Evolutionary conservation across 2,113 vertebrate genomes (phyloP), one percentile per base, ranked within the genome.

Genomic region (Peromyscus maniculatus): DNA sequence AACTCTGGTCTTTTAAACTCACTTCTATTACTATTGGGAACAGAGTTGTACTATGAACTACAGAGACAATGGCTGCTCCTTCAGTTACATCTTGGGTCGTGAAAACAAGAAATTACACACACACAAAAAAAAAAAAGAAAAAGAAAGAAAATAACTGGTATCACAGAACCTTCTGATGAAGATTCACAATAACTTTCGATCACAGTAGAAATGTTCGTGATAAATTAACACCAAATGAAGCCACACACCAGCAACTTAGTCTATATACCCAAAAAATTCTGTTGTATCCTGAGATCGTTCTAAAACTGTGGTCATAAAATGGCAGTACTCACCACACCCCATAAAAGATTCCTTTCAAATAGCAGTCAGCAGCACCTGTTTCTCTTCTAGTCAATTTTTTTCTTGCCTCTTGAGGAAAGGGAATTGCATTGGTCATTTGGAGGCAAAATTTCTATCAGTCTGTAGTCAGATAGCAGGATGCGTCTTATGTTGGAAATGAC

Each of bases 271-370:
- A 74, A 28, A 75, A 31, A 75, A 75, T 8, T 52, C 74, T 64
- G 80, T 21, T 13, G 69, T 52, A 71, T 57, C 19, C 52, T 36
- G 39, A 95, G 6, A 59, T 8, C 69, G 33, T 67, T 90, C 33
- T 71, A 87, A 96, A 93, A 72, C 22, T 26, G 21, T n/a, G 59
- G 86, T 26, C 7, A 49, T 19, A 96, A 87, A 97, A 80, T 1
- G 16, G 82, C 26, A 80, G 91, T 98, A 98, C 98, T 98, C 91
- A 98, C 98, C 97, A 82, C 82, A 95, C 77, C 98, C 98, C 97
- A 98, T 98, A 92, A 52, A 91, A 59, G 82, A 91, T 64, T 87
- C 95, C 33, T 92, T 79, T 80, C 92, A 55, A 84, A 84, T 11
- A 55, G 64, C 22, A 78, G 86, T 88, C 91, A 94, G 87, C 57